Evolutionary conservation across 2,113 vertebrate species (phyloP), one percentile per base, ranked within the genome.

Genomic region (Seriola dumerili): DNA sequence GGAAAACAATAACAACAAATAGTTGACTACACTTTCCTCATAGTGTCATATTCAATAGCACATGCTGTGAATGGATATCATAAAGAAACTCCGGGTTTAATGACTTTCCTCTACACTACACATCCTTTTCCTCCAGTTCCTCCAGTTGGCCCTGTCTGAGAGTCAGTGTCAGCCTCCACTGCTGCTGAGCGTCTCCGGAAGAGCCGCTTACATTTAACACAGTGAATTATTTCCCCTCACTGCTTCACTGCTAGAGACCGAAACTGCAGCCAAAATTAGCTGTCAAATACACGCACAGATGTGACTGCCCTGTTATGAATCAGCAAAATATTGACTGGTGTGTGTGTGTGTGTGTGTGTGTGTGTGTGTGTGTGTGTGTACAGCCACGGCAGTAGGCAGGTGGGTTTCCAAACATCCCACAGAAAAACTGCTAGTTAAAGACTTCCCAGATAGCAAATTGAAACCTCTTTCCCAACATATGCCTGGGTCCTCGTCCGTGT

Each of bases 301-400:
- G 78, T 75, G 80, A 21, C 68, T 80, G 59, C 23, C 55, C 55
- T 71, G 73, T 86, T 69, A 78, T 91, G 85, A 89, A 83, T 86
- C 87, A 89, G 85, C 87, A 76, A 77, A 80, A 88, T 61, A 44
- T 54, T 66, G 65, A 54, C 55, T n/a, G 9, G n/a, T 52, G 32
- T 14, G 62, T 66, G 52, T 59, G 42, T 19, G 38, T 34, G 75
- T n/a, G 38, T 32, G 62, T 67, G 36, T n/a, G 32, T 32, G 34
- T 36, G 40, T 6, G 40, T 6, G 40, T 42, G 40, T 40, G 40
- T 40, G 40, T 14, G 44, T 46, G 44, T 14, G 44, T 46, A 12
- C 25, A 46, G 69, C 36, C 8, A 12, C 21, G 32, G 67, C 54
- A 76, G 62, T 71, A 72, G 79, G 61, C 81, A 82, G 81, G 78